Percentiles rank a stretch among this genome's conserved stretches.
These are phyloP conservation scores for Crotalus helleri DNA, from an alignment of 2,113 vertebrate species.

Conservation along the genomic window DNA sequence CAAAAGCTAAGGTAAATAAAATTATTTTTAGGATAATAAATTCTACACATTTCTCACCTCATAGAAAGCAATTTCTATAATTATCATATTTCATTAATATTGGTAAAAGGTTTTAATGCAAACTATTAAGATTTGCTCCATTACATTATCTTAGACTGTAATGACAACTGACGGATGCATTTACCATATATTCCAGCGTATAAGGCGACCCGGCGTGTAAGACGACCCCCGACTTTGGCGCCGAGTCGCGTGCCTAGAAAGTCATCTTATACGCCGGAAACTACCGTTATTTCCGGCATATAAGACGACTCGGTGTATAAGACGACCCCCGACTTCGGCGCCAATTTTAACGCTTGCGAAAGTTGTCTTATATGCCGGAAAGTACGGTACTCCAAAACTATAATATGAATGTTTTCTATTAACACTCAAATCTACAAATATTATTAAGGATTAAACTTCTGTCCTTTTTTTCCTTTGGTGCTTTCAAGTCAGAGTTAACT, in stretches of 20 bases:
- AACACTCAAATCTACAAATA: background rate
- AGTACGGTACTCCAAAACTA: background rate
- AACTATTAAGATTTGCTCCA: background rate
- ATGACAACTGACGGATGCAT: background rate
- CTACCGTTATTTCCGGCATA: too few species aligned
- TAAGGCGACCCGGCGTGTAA: too few species aligned
- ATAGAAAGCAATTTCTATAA: background rate
- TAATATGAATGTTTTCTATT: background rate
- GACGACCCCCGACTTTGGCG: too few species aligned
- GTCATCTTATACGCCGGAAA: too few species aligned
- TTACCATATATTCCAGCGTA: background rate
- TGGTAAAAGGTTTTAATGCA: background rate
- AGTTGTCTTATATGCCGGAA: too few species aligned
- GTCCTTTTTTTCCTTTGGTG: background rate
- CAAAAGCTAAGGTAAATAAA: background rate
- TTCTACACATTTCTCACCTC: background rate
- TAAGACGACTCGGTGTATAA: too few species aligned
- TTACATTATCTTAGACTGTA: background rate
- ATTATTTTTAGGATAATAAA: background rate
- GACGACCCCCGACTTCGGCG: too few species aligned
- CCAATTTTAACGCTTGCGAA: too few species aligned
- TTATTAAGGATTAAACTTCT: background rate
- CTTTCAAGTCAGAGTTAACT: background rate
- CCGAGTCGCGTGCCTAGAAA: too few species aligned
- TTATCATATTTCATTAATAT: background rate